phyloP scores from a whole-genome alignment of 2,113 vertebrate genomes.

The Stegastes partitus region DNA sequence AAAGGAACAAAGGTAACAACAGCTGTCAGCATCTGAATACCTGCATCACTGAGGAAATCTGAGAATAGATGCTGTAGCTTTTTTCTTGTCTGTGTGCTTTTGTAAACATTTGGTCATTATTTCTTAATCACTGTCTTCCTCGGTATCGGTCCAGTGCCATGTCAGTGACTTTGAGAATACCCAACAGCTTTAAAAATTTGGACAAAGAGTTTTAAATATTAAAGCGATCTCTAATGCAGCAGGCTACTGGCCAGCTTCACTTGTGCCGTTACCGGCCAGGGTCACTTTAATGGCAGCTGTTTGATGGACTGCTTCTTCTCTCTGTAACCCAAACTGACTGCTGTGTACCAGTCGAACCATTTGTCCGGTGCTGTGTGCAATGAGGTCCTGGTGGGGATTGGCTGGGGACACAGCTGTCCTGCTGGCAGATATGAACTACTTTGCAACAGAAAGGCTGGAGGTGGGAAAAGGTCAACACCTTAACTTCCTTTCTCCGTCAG shows the following conservation, averaged over 20 bases:
- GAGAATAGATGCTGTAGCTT: background rate
- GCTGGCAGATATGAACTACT: conserved; percentile 46
- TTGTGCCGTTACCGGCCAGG: background rate
- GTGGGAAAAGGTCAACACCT: conserved; percentile 70
- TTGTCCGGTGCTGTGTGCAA: conserved; percentile 21
- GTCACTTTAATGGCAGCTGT: conserved; percentile 1
- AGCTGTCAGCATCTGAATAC: background rate
- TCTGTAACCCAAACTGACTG: background rate
- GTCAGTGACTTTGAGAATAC: background rate
- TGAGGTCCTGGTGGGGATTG: conserved; percentile 7
- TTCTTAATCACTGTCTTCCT: background rate
- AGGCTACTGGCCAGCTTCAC: background rate
- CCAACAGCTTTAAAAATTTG: background rate
- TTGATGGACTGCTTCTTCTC: background rate
- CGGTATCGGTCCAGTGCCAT: background rate
- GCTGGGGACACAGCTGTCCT: conserved; percentile 24
- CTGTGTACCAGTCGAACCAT: background rate
- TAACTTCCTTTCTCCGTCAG: conserved; percentile 55
- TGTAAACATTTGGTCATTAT: background rate
- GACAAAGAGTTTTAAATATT: conserved; percentile 4
- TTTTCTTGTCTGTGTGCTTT: conserved; percentile 4
- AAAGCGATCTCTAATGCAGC: background rate
- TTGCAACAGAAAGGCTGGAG: conserved; percentile 44
- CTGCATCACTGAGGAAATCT: background rate
- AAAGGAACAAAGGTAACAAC: background rate